phyloP scores from a whole-genome alignment of 2,888 invertebrate genomes.

The Lithosia quadra region DNA sequence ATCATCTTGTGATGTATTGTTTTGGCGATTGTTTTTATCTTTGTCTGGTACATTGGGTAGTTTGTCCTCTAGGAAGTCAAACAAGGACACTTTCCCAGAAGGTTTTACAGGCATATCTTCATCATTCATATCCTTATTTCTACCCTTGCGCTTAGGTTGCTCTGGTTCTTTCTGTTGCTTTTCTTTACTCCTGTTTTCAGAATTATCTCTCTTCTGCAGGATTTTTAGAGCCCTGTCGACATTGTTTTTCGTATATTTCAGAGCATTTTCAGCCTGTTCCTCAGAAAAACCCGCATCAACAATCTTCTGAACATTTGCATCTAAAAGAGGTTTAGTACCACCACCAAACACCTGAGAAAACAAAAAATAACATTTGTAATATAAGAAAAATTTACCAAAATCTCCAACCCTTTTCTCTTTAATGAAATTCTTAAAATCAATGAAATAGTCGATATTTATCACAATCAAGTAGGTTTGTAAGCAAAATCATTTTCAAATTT shows the following conservation, averaged over 20 bases:
- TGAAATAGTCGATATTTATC: too few species aligned
- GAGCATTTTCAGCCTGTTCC: slow-evolving; percentile 92
- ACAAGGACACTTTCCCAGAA: slow-evolving; percentile 92
- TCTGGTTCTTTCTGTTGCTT: slow-evolving; percentile 76
- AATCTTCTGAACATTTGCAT: slow-evolving; percentile 92
- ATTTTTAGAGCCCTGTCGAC: slow-evolving; percentile 90
- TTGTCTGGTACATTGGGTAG: slow-evolving; percentile 87
- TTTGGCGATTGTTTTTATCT: slow-evolving; percentile 70
- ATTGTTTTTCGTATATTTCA: slow-evolving; percentile 91
- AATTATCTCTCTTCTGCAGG: slow-evolving; percentile 87
- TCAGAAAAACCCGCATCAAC: slow-evolving; percentile 93
- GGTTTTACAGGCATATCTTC: slow-evolving; percentile 90
- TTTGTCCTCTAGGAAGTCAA: slow-evolving; percentile 94
- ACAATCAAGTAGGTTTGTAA: too few species aligned
- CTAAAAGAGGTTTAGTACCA: slow-evolving; percentile 89
- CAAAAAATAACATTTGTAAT: neutral
- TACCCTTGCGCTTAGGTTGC: slow-evolving; percentile 78
- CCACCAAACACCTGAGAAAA: slow-evolving; percentile 87
- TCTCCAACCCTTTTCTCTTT: too few species aligned
- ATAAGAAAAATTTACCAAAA: neutral
- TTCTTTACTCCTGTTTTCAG: slow-evolving; percentile 79
- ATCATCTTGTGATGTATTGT: slow-evolving; percentile 67
- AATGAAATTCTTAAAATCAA: too few species aligned
- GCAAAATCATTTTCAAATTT: too few species aligned
- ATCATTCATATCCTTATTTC: slow-evolving; percentile 82